Evolutionary conservation across 2,888 invertebrate genomes (phyloP), one percentile per base, ranked within the genome.

Genomic region (Lapara coniferarum): DNA sequence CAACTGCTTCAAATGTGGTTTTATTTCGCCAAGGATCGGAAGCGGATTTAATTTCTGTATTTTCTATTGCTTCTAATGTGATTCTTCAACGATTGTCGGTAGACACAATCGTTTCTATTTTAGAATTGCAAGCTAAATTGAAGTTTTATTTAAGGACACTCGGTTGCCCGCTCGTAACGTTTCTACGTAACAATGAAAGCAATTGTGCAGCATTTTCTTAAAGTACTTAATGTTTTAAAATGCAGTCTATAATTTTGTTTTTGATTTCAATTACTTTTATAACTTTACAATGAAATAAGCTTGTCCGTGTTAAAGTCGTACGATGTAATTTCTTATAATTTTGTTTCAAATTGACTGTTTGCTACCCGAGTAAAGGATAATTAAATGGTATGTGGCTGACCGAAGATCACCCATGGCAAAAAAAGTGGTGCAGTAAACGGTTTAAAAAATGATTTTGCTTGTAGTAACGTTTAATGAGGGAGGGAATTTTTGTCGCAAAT

Each of bases 1-100:
- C 75, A 77, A 71, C 70, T 70, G 73, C 73, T 77, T 77, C 71
- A 72, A 74, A 76, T 73, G 68, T 70, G 72, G 68, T 72, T 77
- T 78, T 75, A 69, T 69, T 63, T 46, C 46, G 53, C 16, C 58
- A 59, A 52, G 63, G 63, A 63, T 63, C 63, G 63, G 49, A 49
- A 63, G 49, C 63, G 63, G 63, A 63, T 63, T 63, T 49, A 46
- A 63, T 63, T 63, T 63, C 63, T 63, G 63, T 63, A 63, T 49
- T 63, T 63, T 19, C 49, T 63, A 63, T 63, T 63, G 63, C 63
- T 49, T 63, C 49, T 63, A 63, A 63, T 63, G 63, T 63, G 63
- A 63, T 63, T 63, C 63, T 19, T 63, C 19, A 63, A 63, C 49
- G 63, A 63, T 25, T 63, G 63, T 19, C 19, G 19, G 63, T 49